A percentile compares a stretch with the other conserved stretches of the same genome.
Conservation (phyloP, 2,113 vertebrate species). For the Sinosuthora webbiana region DNA sequence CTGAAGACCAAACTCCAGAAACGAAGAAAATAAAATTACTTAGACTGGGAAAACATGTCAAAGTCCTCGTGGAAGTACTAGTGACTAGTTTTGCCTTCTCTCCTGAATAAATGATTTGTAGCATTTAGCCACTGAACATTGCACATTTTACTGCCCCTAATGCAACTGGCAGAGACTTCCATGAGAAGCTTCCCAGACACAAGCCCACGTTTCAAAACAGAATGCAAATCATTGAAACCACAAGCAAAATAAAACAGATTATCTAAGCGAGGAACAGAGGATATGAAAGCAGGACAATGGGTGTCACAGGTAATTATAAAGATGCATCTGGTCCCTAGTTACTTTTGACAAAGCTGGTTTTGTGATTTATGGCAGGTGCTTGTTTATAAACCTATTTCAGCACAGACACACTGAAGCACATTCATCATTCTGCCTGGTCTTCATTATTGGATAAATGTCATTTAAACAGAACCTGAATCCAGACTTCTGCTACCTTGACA, state of each 20-base stretch:
- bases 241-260: constrained; percentile 38
- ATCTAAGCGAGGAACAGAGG: constrained; percentile 35
- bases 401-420: constrained; percentile 64
- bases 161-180: not conserved
- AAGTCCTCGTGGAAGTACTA: not conserved
- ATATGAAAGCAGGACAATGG: constrained; percentile 68
- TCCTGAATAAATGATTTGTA: not conserved
- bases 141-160: not conserved
- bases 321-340: constrained; percentile 76
- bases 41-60: not conserved
- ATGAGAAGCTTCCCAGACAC: not conserved
- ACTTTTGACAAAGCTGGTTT: constrained; percentile 77
- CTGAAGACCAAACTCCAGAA: not conserved
- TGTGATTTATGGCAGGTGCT: constrained; percentile 80
- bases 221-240: constrained; percentile 28
- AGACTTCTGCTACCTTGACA: constrained; percentile 45
- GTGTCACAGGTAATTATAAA: constrained; percentile 79
- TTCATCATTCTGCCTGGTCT: constrained; percentile 78
- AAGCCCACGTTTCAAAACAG: not conserved
- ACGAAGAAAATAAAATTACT: not conserved
- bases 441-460: constrained; percentile 76
- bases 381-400: constrained; percentile 80
- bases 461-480: constrained; percentile 65
- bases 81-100: not conserved
- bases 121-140: not conserved